phyloP scores from a whole-genome alignment of 2,797 vertebrate genomes.

The Ibycter americanus region DNA sequence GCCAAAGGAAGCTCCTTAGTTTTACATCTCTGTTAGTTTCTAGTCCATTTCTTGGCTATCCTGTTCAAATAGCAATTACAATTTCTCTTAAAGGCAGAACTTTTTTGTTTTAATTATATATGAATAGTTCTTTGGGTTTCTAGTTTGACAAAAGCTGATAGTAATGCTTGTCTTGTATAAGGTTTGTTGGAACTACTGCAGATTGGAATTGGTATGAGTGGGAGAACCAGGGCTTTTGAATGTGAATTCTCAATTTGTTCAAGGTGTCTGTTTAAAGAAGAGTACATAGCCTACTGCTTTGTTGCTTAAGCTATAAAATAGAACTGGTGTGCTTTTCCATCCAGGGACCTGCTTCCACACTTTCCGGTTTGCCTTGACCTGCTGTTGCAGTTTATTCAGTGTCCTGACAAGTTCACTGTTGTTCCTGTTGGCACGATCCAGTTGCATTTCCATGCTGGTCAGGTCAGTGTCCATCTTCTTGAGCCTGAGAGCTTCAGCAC shows the following conservation, averaged over 20 bases:
- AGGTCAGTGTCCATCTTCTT: conserved; percentile 82
- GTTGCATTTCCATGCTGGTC: conserved; percentile 82
- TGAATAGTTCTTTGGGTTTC: background rate
- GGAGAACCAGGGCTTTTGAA: background rate
- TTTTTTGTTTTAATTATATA: background rate
- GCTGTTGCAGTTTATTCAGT: conserved; percentile 78
- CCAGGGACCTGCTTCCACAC: background rate
- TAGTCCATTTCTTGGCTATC: background rate
- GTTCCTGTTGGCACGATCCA: conserved; percentile 79
- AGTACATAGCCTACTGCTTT: background rate
- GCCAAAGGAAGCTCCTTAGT: background rate
- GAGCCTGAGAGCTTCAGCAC: conserved; percentile 75
- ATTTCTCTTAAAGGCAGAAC: background rate
- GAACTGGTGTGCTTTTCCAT: background rate
- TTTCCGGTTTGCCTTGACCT: conserved; percentile 73
- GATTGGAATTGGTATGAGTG: background rate
- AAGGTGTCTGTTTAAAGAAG: background rate
- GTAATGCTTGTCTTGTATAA: background rate
- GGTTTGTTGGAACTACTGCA: background rate
- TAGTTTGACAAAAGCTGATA: background rate
- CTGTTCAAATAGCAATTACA: background rate
- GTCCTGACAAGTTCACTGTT: conserved; percentile 78
- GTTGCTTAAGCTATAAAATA: background rate
- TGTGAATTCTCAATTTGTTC: background rate
- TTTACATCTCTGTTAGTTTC: background rate